phyloP scores from a whole-genome alignment of 2,888 invertebrate genomes.

The Pimpla rufipes region DNA sequence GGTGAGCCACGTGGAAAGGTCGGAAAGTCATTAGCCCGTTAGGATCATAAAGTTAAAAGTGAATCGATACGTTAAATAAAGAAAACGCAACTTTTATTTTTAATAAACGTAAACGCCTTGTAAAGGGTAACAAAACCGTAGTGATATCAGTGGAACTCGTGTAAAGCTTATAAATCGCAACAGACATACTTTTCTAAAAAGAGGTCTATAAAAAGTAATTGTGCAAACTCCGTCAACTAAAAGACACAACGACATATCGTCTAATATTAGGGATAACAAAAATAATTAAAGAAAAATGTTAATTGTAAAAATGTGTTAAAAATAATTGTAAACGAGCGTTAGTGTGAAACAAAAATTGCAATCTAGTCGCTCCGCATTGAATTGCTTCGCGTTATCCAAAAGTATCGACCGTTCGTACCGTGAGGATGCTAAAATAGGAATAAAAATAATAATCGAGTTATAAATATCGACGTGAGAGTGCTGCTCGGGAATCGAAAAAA shows the following conservation, averaged over 20 bases:
- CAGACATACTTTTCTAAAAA: constrained; percentile 36
- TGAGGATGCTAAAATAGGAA: constrained; percentile 20
- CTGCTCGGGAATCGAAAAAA: constrained; percentile 11
- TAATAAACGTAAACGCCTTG: constrained; percentile 15
- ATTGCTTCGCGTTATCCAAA: constrained; percentile 39
- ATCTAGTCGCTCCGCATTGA: constrained; percentile 2
- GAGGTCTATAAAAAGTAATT: constrained; percentile 35
- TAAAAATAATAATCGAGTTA: constrained; percentile 26
- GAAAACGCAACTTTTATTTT: constrained; percentile 25
- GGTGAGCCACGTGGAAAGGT: constrained; percentile 14
- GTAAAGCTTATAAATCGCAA: constrained; percentile 40
- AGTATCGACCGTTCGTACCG: constrained; percentile 29
- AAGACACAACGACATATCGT: constrained; percentile 60
- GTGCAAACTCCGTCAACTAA: constrained; percentile 44
- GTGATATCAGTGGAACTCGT: constrained; percentile 59
- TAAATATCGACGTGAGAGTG: constrained; percentile 6
- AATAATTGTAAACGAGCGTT: constrained; percentile 32
- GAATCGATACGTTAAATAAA: background rate
- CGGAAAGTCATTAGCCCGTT: constrained; percentile 11
- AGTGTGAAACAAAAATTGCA: constrained; percentile 30
- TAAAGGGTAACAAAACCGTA: constrained; percentile 22
- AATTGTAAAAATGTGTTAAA: constrained; percentile 53
- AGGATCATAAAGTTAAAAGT: background rate
- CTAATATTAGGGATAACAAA: constrained; percentile 24
- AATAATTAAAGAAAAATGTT: constrained; percentile 33